Evolutionary conservation across 2,888 invertebrate species (phyloP), one percentile per base, ranked within the genome.

Genomic region (Amphipoea oculea): DNA sequence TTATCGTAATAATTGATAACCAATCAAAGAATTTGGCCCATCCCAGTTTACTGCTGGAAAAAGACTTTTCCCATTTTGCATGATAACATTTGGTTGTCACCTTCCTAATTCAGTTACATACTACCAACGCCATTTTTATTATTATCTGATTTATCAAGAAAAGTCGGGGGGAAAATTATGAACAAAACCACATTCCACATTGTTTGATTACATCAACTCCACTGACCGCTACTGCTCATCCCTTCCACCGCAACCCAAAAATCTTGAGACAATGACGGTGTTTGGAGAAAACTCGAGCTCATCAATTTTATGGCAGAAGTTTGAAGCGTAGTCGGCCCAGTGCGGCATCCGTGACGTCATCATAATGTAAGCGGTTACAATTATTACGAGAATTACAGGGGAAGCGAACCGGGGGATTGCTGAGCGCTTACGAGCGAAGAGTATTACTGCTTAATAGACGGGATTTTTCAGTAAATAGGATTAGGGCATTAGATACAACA

Each of bases 221-320:
- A 11, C 42, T 12, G 29, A 68, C 29, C 74, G 78, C 81, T 68
- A 4, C 14, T 9, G 11, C 67, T 73, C 17, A 11, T 75, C 0
- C 14, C 51, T 67, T 71, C 29, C 9, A 76, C 77, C 73, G 20
- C 1, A 5, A n/a, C 57, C 74, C 45, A 60, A 81, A 77, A 84
- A 78, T 81, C 78, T 77, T 71, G 67, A 88, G 87, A 88, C 85
- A 88, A 86, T 85, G 88, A 67, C 87, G 73, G 68, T 88, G 85
- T 87, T 89, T 84, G 88, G 79, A 73, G 84, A 85, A 86, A 90
- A 89, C 87, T 90, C 78, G 65, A 78, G 62, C 84, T 83, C 87
- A 88, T 90, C 90, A 90, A 90, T 88, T 88, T 91, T 86, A 90
- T 86, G 85, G 84, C 57, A 40, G 76, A 89, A 89, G 86, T 89